Percentiles rank a stretch among this genome's conserved stretches.
phyloP scores from a whole-genome alignment of 2,888 invertebrate genomes.

The Epinotia demarniana region DNA sequence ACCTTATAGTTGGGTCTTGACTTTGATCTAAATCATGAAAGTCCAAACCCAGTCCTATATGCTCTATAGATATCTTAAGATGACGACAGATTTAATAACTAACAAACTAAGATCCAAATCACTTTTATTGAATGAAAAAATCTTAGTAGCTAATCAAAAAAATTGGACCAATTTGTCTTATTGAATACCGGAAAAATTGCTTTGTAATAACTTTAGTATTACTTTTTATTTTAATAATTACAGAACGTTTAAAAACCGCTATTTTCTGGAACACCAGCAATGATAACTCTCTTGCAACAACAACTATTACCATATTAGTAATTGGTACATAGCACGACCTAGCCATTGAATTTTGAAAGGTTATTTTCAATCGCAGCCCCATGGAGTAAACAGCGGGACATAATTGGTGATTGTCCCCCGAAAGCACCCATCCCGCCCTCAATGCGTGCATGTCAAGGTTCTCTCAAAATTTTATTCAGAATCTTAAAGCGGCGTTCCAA shows the following conservation, averaged over 20 bases:
- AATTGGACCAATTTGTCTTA: too few relatives aligned
- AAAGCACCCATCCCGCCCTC: slow-evolving; percentile 9
- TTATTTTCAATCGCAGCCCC: neutral
- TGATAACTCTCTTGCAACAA: neutral
- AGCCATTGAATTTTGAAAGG: neutral
- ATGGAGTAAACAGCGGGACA: slow-evolving; percentile 8
- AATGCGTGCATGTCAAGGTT: slow-evolving; percentile 7
- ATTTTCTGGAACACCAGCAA: neutral
- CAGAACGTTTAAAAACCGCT: neutral
- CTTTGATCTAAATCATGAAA: too few relatives aligned
- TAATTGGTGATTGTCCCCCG: slow-evolving; percentile 2
- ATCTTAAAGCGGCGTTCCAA: neutral
- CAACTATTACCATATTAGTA: neutral
- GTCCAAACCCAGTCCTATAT: too few relatives aligned
- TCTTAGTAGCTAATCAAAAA: too few relatives aligned
- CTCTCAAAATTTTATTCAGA: neutral
- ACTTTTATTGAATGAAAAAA: too few relatives aligned
- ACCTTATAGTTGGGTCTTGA: too few relatives aligned
- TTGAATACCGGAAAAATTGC: too few relatives aligned
- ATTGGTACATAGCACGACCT: neutral
- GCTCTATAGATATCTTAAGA: too few relatives aligned
- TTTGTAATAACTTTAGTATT: too few relatives aligned
- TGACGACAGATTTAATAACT: too few relatives aligned
- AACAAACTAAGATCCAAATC: too few relatives aligned
- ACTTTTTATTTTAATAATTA: neutral